Evolutionary conservation across 1,140 invertebrate species (phyloP).

Genomic region (Wiebesia pumilae): DNA sequence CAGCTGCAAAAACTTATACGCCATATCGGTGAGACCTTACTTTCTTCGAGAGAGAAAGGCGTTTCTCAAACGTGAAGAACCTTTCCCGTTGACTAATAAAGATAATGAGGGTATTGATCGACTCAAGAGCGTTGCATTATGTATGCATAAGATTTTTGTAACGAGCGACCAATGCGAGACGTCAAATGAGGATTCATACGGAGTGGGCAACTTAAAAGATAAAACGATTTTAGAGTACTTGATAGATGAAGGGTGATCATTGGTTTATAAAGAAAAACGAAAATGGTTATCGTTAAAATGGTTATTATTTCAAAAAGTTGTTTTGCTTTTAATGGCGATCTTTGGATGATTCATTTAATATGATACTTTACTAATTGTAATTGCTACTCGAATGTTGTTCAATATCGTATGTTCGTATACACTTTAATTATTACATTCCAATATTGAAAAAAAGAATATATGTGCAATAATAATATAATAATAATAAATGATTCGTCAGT

Average conservation of each 20-base stretch:
- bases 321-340: not conserved
- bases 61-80: not conserved
- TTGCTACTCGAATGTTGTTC: not conserved
- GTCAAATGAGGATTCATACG: not conserved
- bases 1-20: constrained; percentile 26
- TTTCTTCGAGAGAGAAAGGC: constrained; percentile 26
- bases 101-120: constrained; percentile 35
- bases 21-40: constrained; percentile 4
- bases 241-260: constrained; percentile 6
- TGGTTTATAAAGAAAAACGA: not conserved
- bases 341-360: not conserved
- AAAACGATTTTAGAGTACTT: constrained; percentile 8
- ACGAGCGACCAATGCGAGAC: constrained; percentile 14
- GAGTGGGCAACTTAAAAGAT: not conserved
- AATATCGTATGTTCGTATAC: no score
- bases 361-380: not conserved
- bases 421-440: no score
- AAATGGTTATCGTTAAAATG: not conserved
- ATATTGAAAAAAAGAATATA: no score
- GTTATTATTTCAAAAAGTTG: not conserved
- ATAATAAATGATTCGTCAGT: no score
- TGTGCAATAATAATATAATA: no score
- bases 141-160: constrained; percentile 16
- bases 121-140: constrained; percentile 14
- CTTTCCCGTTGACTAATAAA: constrained; percentile 1